Conservation (phyloP, 1,140 invertebrate genomes). For the Drosophila sulfurigaster region DNA sequence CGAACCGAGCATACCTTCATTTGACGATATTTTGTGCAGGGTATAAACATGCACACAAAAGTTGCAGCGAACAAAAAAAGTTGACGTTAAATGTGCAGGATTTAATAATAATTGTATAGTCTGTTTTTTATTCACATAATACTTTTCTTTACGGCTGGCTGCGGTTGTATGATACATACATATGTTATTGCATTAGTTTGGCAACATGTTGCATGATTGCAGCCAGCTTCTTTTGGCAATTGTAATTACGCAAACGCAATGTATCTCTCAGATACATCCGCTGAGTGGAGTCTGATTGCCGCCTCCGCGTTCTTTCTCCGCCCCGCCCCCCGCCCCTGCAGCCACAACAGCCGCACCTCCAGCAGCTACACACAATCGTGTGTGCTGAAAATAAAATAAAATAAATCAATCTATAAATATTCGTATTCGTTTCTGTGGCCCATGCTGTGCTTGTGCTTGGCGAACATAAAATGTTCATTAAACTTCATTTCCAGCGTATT, state of each 20-base stretch:
- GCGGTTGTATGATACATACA: neutral
- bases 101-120: conserved; percentile 61
- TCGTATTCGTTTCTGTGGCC: conserved; percentile 28
- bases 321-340: conserved; percentile 6
- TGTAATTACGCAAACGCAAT: conserved; percentile 48
- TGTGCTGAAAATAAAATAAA: conserved; percentile 41
- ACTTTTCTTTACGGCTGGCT: conserved; percentile 9
- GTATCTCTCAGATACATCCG: conserved; percentile 18
- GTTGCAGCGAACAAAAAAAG: conserved; percentile 30
- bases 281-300: neutral
- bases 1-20: neutral
- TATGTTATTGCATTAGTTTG: conserved; percentile 42
- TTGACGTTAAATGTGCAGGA: conserved; percentile 37
- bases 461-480: conserved; percentile 64
- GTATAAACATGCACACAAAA: conserved; percentile 23
- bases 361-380: conserved; percentile 4
- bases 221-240: conserved; percentile 26
- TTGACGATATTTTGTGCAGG: neutral
- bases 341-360: conserved; percentile 23
- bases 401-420: conserved; percentile 79
- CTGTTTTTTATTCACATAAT: neutral
- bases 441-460: conserved; percentile 44
- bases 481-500: conserved; percentile 52
- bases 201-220: conserved; percentile 53
- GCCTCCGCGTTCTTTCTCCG: too few species aligned